phyloP scores from a whole-genome alignment of 1,140 invertebrate genomes.

The Ptiloglossa arizonensis region DNA sequence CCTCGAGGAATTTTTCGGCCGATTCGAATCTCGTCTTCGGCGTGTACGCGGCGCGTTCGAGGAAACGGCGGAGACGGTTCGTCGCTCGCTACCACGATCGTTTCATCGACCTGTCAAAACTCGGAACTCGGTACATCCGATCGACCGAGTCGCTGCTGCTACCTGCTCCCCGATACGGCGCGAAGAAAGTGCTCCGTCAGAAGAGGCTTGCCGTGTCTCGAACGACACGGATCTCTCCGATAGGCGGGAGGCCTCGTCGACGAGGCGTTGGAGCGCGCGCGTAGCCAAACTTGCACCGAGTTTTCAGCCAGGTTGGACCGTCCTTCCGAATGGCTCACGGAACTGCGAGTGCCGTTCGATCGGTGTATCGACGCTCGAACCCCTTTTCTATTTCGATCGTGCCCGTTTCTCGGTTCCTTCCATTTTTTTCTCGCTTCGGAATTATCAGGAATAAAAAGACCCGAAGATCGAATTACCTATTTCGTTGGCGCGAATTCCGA shows the following conservation, averaged over 20 bases:
- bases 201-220: constrained; percentile 38
- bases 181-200: constrained; percentile 38
- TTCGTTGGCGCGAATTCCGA: background rate
- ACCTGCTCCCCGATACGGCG: background rate
- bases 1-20: constrained; percentile 70
- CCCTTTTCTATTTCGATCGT: constrained; percentile 4
- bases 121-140: background rate
- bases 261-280: constrained; percentile 39
- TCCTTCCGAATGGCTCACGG: constrained; percentile 18
- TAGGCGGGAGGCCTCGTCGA: background rate
- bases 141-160: constrained; percentile 11
- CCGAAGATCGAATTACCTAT: background rate
- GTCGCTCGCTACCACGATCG: constrained; percentile 14
- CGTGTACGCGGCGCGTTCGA: no score
- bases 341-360: constrained; percentile 1
- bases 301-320: constrained; percentile 3
- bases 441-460: background rate
- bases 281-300: constrained; percentile 1
- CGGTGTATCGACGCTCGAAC: constrained; percentile 11
- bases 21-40: no score
- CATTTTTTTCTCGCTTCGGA: background rate
- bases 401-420: background rate
- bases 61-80: no score
- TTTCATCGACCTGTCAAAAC: constrained; percentile 52
- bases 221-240: constrained; percentile 19